A percentile compares a stretch with the other conserved stretches of the same genome.
Evolutionary conservation across 2,888 invertebrate species (phyloP).

Genomic region (Leucozona laternaria): DNA sequence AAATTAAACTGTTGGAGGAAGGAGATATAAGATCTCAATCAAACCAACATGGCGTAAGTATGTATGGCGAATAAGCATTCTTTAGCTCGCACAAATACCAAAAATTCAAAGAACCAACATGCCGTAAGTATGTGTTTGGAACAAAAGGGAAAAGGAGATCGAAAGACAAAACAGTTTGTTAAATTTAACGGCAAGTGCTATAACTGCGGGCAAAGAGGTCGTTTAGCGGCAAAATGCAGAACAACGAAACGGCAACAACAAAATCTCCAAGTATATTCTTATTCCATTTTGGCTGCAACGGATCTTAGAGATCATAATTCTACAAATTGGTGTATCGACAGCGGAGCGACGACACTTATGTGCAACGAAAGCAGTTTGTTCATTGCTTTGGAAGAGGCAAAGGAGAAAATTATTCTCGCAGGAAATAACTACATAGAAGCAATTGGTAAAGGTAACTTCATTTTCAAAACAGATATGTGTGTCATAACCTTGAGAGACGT

Average conservation of each 20-base stretch:
- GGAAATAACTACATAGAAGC: not conserved
- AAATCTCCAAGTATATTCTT: not conserved
- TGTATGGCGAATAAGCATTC: not conserved
- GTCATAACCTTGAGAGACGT: not conserved
- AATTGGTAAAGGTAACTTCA: not conserved
- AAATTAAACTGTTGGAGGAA: not conserved
- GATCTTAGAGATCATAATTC: not conserved
- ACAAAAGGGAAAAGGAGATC: not conserved
- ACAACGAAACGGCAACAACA: too few relatives aligned
- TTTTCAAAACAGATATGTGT: not conserved
- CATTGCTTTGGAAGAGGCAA: not conserved
- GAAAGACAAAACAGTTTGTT: not conserved
- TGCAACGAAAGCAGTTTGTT: not conserved
- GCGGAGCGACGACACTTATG: not conserved
- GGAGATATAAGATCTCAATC: not conserved
- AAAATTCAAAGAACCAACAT: not conserved
- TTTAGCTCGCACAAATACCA: not conserved
- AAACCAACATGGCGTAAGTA: not conserved
- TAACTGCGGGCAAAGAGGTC: not conserved
- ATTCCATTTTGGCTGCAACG: not conserved
- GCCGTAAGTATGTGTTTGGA: too few relatives aligned
- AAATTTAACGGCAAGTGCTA: not conserved
- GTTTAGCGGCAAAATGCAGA: too few relatives aligned
- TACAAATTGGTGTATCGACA: not conserved
- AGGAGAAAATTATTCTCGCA: not conserved